Conservation (phyloP, 1,140 invertebrate genomes). For the Neotoxoptera formosana region DNA sequence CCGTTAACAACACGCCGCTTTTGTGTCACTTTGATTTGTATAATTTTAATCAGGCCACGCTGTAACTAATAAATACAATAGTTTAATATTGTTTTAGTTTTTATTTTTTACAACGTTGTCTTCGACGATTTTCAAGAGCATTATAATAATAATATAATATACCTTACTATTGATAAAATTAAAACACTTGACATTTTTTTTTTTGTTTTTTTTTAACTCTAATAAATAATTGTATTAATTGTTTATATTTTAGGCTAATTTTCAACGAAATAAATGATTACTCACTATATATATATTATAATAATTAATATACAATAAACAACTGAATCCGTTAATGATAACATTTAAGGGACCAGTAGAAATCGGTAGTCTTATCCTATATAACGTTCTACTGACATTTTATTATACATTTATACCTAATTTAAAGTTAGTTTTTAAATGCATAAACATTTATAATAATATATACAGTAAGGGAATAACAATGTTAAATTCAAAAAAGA, state of each 20-base stretch:
- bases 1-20: not conserved
- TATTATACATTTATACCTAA: not conserved
- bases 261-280: not conserved
- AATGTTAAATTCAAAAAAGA: not conserved
- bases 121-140: not conserved
- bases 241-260: not conserved
- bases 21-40: not conserved
- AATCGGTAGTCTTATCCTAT: not conserved
- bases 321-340: not conserved
- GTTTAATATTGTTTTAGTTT: not conserved
- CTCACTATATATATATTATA: no score
- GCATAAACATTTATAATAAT: not conserved
- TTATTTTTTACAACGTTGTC: not conserved
- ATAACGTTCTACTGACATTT: not conserved
- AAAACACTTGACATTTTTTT: not conserved
- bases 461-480: not conserved
- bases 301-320: not conserved
- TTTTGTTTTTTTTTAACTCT: no score
- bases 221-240: not conserved
- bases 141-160: no score
- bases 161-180: not conserved
- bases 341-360: slow-evolving; percentile 14
- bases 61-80: not conserved
- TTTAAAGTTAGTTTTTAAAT: not conserved
- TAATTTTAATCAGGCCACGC: not conserved